Percentiles rank a stretch among this genome's conserved stretches.
These are phyloP conservation scores for Nannoperca obscura DNA, from an alignment of 2,797 vertebrate species.

Conservation along the genomic window DNA sequence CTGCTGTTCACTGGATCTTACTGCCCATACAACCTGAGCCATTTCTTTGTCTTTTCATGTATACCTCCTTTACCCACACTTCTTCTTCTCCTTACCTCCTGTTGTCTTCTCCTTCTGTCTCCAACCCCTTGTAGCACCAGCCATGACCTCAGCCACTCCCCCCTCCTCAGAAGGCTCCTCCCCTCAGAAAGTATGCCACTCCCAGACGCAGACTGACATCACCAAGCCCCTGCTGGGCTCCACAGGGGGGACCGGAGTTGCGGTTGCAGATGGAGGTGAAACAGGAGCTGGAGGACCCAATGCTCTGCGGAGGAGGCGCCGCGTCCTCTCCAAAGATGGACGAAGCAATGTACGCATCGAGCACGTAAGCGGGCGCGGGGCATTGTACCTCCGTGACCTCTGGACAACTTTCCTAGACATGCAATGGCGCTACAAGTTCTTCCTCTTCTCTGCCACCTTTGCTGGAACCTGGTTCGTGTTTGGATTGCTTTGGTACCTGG, in stretches of 20 bases:
- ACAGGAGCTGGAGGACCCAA: slow-evolving; percentile 35
- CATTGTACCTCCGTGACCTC: slow-evolving; percentile 94
- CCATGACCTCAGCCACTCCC: slow-evolving; percentile 84
- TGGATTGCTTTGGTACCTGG: slow-evolving; percentile 87
- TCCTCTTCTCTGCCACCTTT: slow-evolving; percentile 87
- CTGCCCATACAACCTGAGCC: not conserved
- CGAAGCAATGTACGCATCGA: slow-evolving; percentile 97
- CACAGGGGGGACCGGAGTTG: slow-evolving; percentile 44
- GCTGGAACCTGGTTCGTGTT: slow-evolving; percentile 88
- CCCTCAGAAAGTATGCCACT: slow-evolving; percentile 86
- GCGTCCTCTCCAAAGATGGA: slow-evolving; percentile 93
- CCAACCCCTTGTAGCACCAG: slow-evolving; percentile 44
- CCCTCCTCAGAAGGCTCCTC: slow-evolving; percentile 82
- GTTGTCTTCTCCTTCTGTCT: slow-evolving; percentile 25
- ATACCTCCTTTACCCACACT: not conserved
- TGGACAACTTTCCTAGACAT: slow-evolving; percentile 92
- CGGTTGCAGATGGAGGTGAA: slow-evolving; percentile 34
- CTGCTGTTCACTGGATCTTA: slow-evolving; percentile 24
- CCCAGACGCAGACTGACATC: slow-evolving; percentile 87
- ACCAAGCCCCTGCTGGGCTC: slow-evolving; percentile 83
- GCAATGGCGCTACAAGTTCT: slow-evolving; percentile 90
- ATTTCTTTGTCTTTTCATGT: not conserved
- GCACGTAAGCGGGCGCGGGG: slow-evolving; percentile 89
- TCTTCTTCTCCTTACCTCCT: slow-evolving; percentile 13
- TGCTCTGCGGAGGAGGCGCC: slow-evolving; percentile 78